Base-by-base conservation (phyloP, 37 sponge, comb jelly and placozoan genomes). In the Mnemiopsis leidyi region DNA sequence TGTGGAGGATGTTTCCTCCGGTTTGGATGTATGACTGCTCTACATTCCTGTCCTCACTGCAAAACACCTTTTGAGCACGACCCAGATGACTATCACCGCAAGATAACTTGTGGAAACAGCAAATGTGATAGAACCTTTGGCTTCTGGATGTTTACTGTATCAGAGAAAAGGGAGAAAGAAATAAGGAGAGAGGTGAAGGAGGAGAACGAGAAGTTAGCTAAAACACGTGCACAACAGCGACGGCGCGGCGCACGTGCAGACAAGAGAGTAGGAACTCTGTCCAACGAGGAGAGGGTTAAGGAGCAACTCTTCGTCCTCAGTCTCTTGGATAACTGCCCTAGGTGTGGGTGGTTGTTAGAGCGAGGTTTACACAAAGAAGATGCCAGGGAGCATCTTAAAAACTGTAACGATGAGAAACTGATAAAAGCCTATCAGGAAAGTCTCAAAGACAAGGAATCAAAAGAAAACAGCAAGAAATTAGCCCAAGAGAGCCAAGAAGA, bases 11-110 rank as follows among this genome's bases (percentile, higher is more conserved):
- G 90, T 38, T 85, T 85, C 36, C 26, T 39, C 9, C 38, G 36
- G 35, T 85, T 85, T 85, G 90, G 90, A 9, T 85, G 90, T 30
- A 85, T 85, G 90, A 85, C 90, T 23, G 90, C 90, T 0, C 3
- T 48, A 9, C 90, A 85, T 25, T 13, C 0, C n/a, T 85, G 90
- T 85, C 90, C 90, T 7, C 61, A 85, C 36, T 85, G 90, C 26
- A 36, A 37, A 28, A 85, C 38, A 23, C 0, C 67, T 5, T 85
- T 85, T 39, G 90, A 85, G 67, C 39, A 85, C 67, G 90, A 85
- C 35, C 90, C 90, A 23, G 90, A 85, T 5, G 90, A 85, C 29
- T 85, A 85, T 67, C 90, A 85, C 35, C 90, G 90, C 3, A 85
- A 85, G 67, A 85, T 85, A 39, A 85, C 90, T 3, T 85, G 90